Evolutionary conservation across 2,113 vertebrate genomes (phyloP), one percentile per base, ranked within the genome.

Genomic region (Salminus brasiliensis): DNA sequence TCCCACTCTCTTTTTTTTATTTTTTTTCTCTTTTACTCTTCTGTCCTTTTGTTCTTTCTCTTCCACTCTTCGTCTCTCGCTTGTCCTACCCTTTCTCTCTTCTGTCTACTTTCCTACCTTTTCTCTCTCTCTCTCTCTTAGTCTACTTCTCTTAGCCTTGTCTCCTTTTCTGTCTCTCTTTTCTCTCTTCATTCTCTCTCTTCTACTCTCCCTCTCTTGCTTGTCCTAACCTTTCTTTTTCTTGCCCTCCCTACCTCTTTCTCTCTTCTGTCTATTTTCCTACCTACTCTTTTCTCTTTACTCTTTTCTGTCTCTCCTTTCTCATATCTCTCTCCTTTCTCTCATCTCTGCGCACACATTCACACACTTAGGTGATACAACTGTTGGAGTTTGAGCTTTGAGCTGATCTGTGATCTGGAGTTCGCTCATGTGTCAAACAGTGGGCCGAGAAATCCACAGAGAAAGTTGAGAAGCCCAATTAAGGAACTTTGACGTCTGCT

Each of bases 341-440:
- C 16, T 16, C 10, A n/a, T 76, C 73, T 66, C 23, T 25, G 23
- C n/a, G 39, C 23, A 43, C 47, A 18, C 18, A 75, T 1, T 12
- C 36, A 72, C 63, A 55, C 23, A 29, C 60, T 13, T 47, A 74
- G 47, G 30, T 71, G 41, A 21, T 43, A 55, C 55, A 75, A 80
- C 66, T 27, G 10, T 55, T 29, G 36, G 10, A 23, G 7, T 52
- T 32, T 47, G 30, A 41, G 32, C 1, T 12, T 41, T 12, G n/a
- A 36, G 49, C 49, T 72, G 10, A 21, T 29, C 32, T 76, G n/a
- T 13, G 30, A 66, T 21, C 5, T 3, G 11, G 32, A 55, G 21
- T 53, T 39, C 53, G 13, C 59, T 27, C 15, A n/a, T 67, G 69
- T 30, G 71, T 69, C 41, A 52, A 73, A 69, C 68, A 57, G 12